A percentile compares a stretch with the other conserved stretches of the same genome.
These are phyloP conservation scores for Pterocles orientalis DNA, from an alignment of 2,113 vertebrate species.

Conservation along the genomic window DNA sequence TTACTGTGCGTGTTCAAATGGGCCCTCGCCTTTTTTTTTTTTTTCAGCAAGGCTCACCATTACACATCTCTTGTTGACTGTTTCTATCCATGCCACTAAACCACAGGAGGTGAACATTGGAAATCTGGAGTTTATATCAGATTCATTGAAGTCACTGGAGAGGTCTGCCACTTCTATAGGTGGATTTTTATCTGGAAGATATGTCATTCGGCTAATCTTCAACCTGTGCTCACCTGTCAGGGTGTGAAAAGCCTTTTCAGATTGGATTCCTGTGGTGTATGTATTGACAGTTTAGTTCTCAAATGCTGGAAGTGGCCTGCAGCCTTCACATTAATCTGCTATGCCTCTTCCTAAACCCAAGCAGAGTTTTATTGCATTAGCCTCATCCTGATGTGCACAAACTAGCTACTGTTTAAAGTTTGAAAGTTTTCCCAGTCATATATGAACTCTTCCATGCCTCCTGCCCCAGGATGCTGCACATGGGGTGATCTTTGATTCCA, in stretches of 20 bases:
- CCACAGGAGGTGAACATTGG: background rate
- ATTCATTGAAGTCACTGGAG: background rate
- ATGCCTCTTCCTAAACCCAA: background rate
- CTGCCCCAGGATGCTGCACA: rapidly evolving
- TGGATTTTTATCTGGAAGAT: background rate
- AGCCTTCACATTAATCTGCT: constrained; percentile 1
- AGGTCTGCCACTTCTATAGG: background rate
- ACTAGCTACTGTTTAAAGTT: background rate
- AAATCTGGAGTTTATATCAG: background rate
- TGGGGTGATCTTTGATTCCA: background rate
- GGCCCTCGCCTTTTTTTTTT: background rate
- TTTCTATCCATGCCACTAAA: background rate
- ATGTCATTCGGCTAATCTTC: background rate
- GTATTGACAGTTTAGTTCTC: background rate
- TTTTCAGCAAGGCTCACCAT: background rate
- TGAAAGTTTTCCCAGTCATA: background rate
- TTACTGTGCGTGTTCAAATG: background rate
- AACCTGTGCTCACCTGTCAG: background rate
- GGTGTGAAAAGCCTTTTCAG: background rate
- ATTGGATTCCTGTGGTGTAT: background rate
- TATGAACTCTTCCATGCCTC: background rate
- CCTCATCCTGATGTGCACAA: background rate
- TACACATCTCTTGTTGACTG: background rate
- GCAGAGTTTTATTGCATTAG: background rate
- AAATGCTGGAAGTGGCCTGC: background rate